These are phyloP conservation scores for Aphis gossypii DNA, from an alignment of 1,140 invertebrate species.

Conservation along the genomic window DNA sequence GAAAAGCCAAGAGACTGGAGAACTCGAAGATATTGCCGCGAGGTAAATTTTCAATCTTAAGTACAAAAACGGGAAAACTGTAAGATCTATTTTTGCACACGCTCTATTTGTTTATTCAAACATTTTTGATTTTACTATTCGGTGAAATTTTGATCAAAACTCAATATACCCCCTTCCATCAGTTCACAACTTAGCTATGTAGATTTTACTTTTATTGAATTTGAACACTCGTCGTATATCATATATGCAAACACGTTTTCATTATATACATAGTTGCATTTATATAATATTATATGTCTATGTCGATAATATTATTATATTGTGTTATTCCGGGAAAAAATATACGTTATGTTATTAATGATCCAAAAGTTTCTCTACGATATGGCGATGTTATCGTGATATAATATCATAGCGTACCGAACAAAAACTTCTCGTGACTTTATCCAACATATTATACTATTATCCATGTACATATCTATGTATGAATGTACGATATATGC, in stretches of 20 bases:
- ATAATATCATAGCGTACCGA: background rate
- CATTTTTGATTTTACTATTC: no score
- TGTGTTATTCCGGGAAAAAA: background rate
- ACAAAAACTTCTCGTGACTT: slow-evolving; percentile 30
- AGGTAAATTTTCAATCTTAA: background rate
- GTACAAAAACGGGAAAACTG: background rate
- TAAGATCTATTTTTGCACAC: background rate
- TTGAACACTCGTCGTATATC: background rate
- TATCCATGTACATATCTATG: background rate
- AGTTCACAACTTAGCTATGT: background rate
- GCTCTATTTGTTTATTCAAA: background rate
- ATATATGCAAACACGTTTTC: background rate
- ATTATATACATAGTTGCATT: background rate
- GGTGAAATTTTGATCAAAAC: background rate
- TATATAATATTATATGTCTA: background rate
- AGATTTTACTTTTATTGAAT: background rate
- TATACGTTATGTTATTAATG: background rate
- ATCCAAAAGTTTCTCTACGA: slow-evolving; percentile 27
- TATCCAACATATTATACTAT: background rate
- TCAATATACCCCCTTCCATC: background rate
- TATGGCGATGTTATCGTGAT: background rate
- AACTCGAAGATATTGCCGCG: no score
- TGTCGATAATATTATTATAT: background rate
- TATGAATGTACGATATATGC: background rate
- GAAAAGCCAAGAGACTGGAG: background rate